Evolutionary conservation across 2,113 vertebrate genomes (phyloP).

Genomic region (Coptodon bakossiorum): DNA sequence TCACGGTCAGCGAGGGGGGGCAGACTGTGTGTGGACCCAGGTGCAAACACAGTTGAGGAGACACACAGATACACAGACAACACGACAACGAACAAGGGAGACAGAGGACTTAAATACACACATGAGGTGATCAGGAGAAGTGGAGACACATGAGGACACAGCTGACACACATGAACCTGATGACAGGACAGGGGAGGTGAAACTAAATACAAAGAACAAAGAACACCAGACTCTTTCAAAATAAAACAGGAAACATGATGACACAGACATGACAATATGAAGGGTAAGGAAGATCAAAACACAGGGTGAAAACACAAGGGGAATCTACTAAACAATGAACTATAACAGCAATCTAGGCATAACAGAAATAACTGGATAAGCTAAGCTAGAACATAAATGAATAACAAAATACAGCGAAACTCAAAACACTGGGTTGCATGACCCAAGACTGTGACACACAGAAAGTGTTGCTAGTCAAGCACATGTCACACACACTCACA

Average conservation of each 20-base stretch:
- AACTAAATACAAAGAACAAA: background rate
- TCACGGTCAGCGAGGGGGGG: fast-evolving
- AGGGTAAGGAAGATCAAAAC: background rate
- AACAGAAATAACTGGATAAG: background rate
- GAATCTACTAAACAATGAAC: background rate
- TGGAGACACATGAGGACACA: background rate
- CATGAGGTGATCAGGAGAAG: background rate
- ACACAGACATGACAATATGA: background rate
- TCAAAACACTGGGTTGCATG: background rate
- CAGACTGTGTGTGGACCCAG: background rate
- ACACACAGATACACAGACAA: background rate
- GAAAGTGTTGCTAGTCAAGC: background rate
- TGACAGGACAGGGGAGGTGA: background rate
- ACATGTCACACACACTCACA: background rate
- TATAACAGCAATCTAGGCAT: background rate
- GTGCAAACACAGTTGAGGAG: background rate
- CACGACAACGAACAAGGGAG: background rate
- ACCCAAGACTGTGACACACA: background rate
- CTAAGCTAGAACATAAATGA: background rate
- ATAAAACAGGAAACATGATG: background rate
- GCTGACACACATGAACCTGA: background rate
- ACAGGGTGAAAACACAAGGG: background rate
- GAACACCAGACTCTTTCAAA: background rate
- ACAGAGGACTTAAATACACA: background rate
- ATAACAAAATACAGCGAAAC: background rate